These are phyloP conservation scores for Drosophila subsilvestris DNA, from an alignment of 2,888 invertebrate genomes.

Conservation along the genomic window DNA sequence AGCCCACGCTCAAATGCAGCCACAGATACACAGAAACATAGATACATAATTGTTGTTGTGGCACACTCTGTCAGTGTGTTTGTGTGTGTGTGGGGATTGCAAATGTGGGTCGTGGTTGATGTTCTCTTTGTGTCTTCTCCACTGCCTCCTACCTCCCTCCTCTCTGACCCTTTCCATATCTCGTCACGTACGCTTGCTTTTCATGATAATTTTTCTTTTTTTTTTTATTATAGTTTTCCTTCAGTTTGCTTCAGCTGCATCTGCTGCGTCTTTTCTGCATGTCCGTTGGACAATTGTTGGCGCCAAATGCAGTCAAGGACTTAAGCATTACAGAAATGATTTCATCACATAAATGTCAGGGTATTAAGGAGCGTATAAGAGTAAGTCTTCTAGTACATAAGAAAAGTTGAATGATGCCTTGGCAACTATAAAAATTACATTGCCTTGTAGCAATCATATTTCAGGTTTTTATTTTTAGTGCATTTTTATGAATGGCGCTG, in stretches of 20 bases:
- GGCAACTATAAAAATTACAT: slow-evolving; percentile 9
- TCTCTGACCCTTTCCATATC: slow-evolving; percentile 1
- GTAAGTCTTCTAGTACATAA: not conserved
- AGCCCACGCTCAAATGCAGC: slow-evolving; percentile 1
- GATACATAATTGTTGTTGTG: slow-evolving; percentile 18
- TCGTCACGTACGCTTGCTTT: slow-evolving; percentile 14
- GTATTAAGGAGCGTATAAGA: slow-evolving; percentile 4
- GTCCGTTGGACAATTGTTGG: slow-evolving; percentile 13
- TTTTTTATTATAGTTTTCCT: slow-evolving; percentile 15
- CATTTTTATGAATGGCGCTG: slow-evolving; percentile 9
- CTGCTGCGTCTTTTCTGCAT: slow-evolving; percentile 1
- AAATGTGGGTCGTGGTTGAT: slow-evolving; percentile 50
- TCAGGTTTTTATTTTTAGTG: not conserved
- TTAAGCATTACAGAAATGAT: slow-evolving; percentile 32
- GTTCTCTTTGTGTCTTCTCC: not conserved
- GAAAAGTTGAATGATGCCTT: slow-evolving; percentile 2
- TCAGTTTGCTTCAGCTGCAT: slow-evolving; percentile 30
- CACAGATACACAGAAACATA: slow-evolving; percentile 23
- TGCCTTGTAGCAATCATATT: not conserved
- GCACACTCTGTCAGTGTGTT: slow-evolving; percentile 9
- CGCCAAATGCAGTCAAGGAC: slow-evolving; percentile 46
- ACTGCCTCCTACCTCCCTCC: slow-evolving; percentile 1
- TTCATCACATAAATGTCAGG: slow-evolving; percentile 33
- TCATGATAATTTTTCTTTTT: slow-evolving; percentile 14
- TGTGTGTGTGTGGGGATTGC: slow-evolving; percentile 15